Percentiles rank a stretch among this genome's conserved stretches.
Conservation (phyloP, 2,797 vertebrate genomes). For the Lepidocolaptes lacrymiger region DNA sequence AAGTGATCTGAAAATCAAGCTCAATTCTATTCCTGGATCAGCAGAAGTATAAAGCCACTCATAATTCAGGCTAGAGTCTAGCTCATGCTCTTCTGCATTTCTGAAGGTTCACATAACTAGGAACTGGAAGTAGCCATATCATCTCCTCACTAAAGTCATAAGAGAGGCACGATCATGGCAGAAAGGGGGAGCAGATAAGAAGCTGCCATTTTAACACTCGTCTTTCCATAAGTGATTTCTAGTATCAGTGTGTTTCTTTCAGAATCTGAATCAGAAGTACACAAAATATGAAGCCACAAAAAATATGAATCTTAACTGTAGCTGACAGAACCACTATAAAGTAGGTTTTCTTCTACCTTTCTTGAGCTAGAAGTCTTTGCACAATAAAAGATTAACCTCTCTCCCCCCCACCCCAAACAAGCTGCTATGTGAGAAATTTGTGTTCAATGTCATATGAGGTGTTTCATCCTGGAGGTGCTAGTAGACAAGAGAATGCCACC, state of each 20-base stretch:
- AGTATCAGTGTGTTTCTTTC: neutral
- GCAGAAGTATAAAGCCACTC: neutral
- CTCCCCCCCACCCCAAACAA: neutral
- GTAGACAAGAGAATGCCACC: neutral
- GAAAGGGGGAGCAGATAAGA: neutral
- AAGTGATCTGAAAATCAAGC: neutral
- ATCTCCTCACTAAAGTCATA: neutral
- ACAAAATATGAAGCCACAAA: neutral
- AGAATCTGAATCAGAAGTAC: neutral
- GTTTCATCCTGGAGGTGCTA: neutral
- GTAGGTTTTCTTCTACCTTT: neutral
- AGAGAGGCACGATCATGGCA: rapidly evolving
- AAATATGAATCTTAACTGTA: neutral
- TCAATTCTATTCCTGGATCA: neutral
- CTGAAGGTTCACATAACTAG: neutral
- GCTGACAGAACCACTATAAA: neutral
- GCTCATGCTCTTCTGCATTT: neutral
- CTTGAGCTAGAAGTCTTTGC: neutral
- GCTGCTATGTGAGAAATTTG: neutral
- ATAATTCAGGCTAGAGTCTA: neutral
- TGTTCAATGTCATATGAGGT: neutral
- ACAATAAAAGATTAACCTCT: neutral
- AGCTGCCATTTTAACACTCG: neutral
- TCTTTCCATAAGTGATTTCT: neutral
- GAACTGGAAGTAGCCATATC: neutral